A percentile compares a stretch with the other conserved stretches of the same genome.
phyloP scores from a whole-genome alignment of 2,113 vertebrate genomes.

The Neoarius graeffei region DNA sequence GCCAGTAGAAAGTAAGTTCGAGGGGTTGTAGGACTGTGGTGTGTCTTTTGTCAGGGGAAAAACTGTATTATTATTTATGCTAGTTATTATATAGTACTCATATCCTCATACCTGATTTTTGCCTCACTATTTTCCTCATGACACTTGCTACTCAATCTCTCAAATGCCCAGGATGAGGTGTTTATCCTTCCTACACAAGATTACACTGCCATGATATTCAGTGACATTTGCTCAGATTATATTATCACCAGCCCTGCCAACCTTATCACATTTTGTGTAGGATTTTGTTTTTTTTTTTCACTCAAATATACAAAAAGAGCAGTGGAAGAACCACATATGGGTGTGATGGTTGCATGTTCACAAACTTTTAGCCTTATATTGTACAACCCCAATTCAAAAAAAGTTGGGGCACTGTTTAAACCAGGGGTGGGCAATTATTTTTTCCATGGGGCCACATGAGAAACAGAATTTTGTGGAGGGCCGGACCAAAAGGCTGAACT shows the following conservation, averaged over 20 bases:
- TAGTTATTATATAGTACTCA: background rate
- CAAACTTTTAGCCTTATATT: background rate
- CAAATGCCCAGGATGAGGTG: background rate
- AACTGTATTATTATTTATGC: background rate
- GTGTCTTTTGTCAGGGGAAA: background rate
- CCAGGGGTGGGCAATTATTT: no score
- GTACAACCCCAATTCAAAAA: no score
- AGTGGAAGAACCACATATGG: background rate
- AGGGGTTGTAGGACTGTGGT: background rate
- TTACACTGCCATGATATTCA: background rate
- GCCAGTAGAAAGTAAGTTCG: background rate
- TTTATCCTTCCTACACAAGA: background rate
- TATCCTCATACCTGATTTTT: background rate
- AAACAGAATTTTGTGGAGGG: no score
- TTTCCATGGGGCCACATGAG: no score
- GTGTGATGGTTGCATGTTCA: background rate
- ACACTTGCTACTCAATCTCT: background rate
- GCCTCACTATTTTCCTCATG: background rate
- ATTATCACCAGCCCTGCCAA: background rate
- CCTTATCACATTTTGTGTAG: background rate
- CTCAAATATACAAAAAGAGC: background rate
- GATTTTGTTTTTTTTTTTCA: background rate
- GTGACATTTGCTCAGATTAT: background rate
- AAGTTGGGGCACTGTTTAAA: no score
- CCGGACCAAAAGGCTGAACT: no score